These are phyloP conservation scores for Acronicta alni DNA, from an alignment of 2,888 invertebrate species.

Conservation along the genomic window DNA sequence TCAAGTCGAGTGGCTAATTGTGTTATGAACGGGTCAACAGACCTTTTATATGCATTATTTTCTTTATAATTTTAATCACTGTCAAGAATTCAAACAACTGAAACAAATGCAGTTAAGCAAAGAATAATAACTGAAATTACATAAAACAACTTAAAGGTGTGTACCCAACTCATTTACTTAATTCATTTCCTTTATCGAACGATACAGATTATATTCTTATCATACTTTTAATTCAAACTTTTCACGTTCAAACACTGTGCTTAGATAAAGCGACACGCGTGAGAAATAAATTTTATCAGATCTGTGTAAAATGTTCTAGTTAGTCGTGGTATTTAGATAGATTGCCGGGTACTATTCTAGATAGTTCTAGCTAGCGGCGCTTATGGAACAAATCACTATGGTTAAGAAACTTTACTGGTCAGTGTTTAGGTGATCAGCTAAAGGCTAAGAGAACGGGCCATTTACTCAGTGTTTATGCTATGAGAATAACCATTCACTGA, in stretches of 20 bases:
- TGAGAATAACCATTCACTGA: constrained; percentile 12
- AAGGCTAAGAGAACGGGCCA: constrained; percentile 32
- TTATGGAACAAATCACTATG: constrained; percentile 32
- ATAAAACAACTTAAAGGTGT: no score
- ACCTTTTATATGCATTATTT: constrained; percentile 56
- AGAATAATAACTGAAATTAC: no score
- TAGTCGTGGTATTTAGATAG: constrained; percentile 31
- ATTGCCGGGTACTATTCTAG: constrained; percentile 18
- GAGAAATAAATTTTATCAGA: constrained; percentile 35
- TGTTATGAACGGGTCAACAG: constrained; percentile 62
- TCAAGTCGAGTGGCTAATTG: constrained; percentile 59
- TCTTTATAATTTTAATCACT: constrained; percentile 50
- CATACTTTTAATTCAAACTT: no score
- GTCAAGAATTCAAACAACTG: constrained; percentile 36
- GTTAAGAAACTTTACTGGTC: constrained; percentile 29
- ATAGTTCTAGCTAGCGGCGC: constrained; percentile 16
- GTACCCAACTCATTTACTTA: no score
- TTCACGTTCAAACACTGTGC: neutral
- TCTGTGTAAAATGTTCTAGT: constrained; percentile 18
- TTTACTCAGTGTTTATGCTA: constrained; percentile 16
- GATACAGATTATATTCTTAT: neutral
- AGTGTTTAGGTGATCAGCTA: constrained; percentile 15
- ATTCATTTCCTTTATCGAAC: neutral
- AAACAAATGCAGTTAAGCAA: constrained; percentile 31
- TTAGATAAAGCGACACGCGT: constrained; percentile 15